Evolutionary conservation across 2,113 vertebrate species (phyloP), one percentile per base, ranked within the genome.

Genomic region (Eclectus roratus): DNA sequence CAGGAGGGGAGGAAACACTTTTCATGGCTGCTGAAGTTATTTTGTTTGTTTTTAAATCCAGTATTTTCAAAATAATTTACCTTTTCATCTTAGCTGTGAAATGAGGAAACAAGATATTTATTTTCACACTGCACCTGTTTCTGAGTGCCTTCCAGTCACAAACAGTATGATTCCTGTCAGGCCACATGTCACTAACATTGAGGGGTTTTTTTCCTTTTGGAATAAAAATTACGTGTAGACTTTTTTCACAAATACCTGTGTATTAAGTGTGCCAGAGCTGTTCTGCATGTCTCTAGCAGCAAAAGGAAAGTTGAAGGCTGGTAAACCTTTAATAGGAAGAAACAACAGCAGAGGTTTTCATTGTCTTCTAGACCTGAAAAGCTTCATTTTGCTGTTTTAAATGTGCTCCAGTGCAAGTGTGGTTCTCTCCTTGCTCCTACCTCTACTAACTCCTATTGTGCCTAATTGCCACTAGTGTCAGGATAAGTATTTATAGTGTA

Each of bases 141-240:
- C 41, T 60, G 47, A 41, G 15, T 65, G 49, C 8, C 56, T 92
- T 87, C 24, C 17, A 37, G 66, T 79, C 56, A 76, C 24, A 28
- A 85, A 37, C 78, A 93, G 43, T 63, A 50, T n/a, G 80, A 96
- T 88, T 86, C 27, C 16, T 88, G 41, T 88, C 82, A 88, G 66
- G 35, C 27, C 20, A 47, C 7, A 1, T 21, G 27, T 56, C 13
- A 50, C 23, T 55, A 56, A 44, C 17, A 6, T 13, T 33, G 53
- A 55, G 12, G 33, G 3, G 2, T 1, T 5, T 28, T 64, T 58
- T 83, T 56, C 3, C 6, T 52, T 25, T 81, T 55, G 15, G 15
- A 55, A 68, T 24, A 17, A 41, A 55, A 86, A 80, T n/a, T 13
- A 3, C 7, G 11, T 6, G 5, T 4, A 43, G 17, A 21, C 2